Evolutionary conservation across 2,888 invertebrate species (phyloP).

Genomic region (Argyresthia albistria): DNA sequence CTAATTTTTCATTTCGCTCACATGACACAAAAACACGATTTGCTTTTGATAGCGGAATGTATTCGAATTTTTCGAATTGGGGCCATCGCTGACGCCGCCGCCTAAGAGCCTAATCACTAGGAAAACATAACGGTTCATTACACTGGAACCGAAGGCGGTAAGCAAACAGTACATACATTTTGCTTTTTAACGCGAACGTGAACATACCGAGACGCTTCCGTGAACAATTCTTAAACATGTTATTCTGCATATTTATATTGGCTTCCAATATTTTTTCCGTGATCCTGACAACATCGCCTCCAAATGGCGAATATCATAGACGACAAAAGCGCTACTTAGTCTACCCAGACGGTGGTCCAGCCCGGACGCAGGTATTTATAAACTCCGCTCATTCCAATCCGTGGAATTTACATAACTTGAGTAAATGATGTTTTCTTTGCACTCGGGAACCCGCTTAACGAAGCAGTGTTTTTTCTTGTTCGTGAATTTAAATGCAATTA

Average conservation of each 20-base stretch:
- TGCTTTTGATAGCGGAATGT: no score
- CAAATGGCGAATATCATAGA: conserved; percentile 20
- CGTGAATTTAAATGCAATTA: conserved; percentile 65
- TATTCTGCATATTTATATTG: conserved; percentile 15
- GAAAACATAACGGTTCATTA: conserved; percentile 72
- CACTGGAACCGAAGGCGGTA: conserved; percentile 38
- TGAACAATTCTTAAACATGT: conserved; percentile 20
- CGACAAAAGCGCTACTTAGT: conserved; percentile 69
- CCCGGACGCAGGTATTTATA: conserved; percentile 70
- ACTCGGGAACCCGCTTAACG: conserved; percentile 55
- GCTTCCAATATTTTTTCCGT: not conserved
- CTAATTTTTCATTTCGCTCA: no score
- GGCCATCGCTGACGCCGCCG: no score
- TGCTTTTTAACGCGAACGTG: conserved; percentile 33
- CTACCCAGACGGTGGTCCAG: conserved; percentile 72
- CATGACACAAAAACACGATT: no score
- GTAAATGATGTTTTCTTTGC: conserved; percentile 62
- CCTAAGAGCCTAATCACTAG: conserved; percentile 34
- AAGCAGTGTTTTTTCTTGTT: conserved; percentile 56
- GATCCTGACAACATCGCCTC: conserved; percentile 12
- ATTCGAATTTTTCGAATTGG: no score
- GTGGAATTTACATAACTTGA: conserved; percentile 15
- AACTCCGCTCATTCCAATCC: conserved; percentile 14
- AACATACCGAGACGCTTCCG: conserved; percentile 5
- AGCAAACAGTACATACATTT: conserved; percentile 52